Conservation (phyloP, 2,888 invertebrate genomes). For the Lottia scabra region DNA sequence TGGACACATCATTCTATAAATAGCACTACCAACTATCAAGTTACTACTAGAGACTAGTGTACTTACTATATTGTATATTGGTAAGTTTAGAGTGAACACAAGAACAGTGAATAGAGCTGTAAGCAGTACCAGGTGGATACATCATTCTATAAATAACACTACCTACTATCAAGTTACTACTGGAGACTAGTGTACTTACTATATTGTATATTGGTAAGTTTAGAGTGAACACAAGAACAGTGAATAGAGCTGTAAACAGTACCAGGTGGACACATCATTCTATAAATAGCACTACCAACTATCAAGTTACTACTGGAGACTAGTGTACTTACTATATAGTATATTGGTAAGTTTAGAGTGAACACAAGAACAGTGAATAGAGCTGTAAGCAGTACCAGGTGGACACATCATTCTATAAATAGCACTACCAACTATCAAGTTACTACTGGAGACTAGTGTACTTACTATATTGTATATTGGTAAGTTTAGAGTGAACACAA, state of each 20-base stretch:
- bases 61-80: too few relatives aligned
- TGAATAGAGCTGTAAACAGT: not conserved
- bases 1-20: not conserved
- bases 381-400: not conserved
- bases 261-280: not conserved
- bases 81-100: not conserved
- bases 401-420: not conserved
- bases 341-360: not conserved
- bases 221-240: not conserved
- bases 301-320: too few relatives aligned
- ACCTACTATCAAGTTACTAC: not conserved
- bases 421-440: not conserved
- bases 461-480: too few relatives aligned
- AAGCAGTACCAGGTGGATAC: not conserved
- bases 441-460: too few relatives aligned
- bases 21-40: not conserved
- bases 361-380: not conserved
- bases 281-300: not conserved
- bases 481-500: not conserved
- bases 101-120: not conserved
- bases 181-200: too few relatives aligned
- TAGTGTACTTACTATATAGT: too few relatives aligned
- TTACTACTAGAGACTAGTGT: too few relatives aligned
- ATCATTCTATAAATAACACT: not conserved
- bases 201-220: not conserved